Evolutionary conservation across 2,888 invertebrate species (phyloP).

Genomic region (Lasioglossum marginatum): DNA sequence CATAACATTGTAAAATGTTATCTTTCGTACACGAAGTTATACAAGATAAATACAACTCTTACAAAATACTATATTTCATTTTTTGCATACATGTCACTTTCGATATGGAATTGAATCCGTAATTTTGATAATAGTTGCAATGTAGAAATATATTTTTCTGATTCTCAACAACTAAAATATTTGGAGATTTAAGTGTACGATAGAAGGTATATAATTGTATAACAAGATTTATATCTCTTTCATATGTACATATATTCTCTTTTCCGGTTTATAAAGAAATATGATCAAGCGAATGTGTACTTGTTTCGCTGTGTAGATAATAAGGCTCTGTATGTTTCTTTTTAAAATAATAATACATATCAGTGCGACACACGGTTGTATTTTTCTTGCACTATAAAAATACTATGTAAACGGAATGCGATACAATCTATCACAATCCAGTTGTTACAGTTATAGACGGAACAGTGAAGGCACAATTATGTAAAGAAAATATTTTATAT

Average conservation of each 20-base stretch:
- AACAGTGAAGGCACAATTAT: constrained; percentile 56
- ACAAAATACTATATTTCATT: constrained; percentile 24
- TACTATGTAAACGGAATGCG: constrained; percentile 49
- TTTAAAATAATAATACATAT: constrained; percentile 9
- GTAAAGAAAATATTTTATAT: constrained; percentile 62
- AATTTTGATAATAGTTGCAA: constrained; percentile 15
- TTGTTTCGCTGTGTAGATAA: constrained; percentile 30
- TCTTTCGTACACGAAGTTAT: neutral
- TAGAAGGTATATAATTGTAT: constrained; percentile 15
- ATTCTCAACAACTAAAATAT: constrained; percentile 27
- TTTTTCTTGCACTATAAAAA: constrained; percentile 43
- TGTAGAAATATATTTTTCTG: constrained; percentile 14
- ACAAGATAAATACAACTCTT: constrained; percentile 27
- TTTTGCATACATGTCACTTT: constrained; percentile 2
- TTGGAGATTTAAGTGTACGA: neutral
- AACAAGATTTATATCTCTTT: neutral
- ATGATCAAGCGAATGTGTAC: constrained; percentile 37
- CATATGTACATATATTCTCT: constrained; percentile 37
- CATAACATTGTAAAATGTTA: constrained; percentile 10
- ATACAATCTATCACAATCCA: constrained; percentile 48
- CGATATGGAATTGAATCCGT: neutral
- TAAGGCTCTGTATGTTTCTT: constrained; percentile 37
- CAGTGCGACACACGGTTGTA: constrained; percentile 19
- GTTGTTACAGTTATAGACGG: constrained; percentile 38
- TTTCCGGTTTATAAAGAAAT: constrained; percentile 39